phyloP scores from a whole-genome alignment of 2,888 invertebrate species.

The Charanyca ferruginea region DNA sequence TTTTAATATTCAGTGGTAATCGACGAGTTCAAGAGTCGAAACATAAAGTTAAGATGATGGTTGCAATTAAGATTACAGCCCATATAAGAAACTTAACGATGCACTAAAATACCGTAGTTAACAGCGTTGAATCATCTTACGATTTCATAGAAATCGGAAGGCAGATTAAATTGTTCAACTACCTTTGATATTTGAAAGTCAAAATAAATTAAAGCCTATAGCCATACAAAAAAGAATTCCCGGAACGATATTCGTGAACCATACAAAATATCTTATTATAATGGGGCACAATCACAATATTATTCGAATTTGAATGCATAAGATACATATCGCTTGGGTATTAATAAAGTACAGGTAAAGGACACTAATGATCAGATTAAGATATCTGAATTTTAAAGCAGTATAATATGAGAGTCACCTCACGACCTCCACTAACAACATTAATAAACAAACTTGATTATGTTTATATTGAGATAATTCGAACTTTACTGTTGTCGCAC shows the following conservation, averaged over 20 bases:
- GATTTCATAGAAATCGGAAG: constrained; percentile 43
- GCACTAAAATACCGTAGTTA: constrained; percentile 45
- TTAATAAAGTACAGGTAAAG: constrained; percentile 36
- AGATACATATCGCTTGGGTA: constrained; percentile 46
- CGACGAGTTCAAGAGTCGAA: constrained; percentile 44
- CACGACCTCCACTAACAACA: constrained; percentile 44
- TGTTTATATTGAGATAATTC: constrained; percentile 64
- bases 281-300: constrained; percentile 28
- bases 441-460: constrained; percentile 62
- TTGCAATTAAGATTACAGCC: constrained; percentile 51
- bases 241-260: constrained; percentile 24
- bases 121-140: constrained; percentile 45
- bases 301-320: constrained; percentile 39
- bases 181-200: constrained; percentile 34
- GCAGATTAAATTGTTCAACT: constrained; percentile 41
- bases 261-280: constrained; percentile 45
- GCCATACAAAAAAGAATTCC: constrained; percentile 39
- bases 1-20: constrained; percentile 15
- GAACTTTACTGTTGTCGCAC: constrained; percentile 59
- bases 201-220: constrained; percentile 31
- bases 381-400: constrained; percentile 48
- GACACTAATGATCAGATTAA: constrained; percentile 55
- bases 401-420: constrained; percentile 40
- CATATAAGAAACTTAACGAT: constrained; percentile 53
- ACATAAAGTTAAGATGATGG: constrained; percentile 39